These are phyloP conservation scores for Dryadula phaetusa DNA, from an alignment of 2,888 invertebrate genomes.

Conservation along the genomic window DNA sequence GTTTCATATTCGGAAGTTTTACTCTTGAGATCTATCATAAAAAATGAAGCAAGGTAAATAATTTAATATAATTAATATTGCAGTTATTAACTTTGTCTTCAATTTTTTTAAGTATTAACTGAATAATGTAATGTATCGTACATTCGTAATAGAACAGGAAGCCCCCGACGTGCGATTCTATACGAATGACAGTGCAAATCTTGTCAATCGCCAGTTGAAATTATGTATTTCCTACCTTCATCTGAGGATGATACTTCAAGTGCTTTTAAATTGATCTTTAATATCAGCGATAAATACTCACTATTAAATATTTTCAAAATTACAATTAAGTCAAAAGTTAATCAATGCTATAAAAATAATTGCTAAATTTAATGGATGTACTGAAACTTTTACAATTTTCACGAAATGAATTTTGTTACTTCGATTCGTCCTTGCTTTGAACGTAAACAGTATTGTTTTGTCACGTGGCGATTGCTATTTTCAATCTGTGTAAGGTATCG, in stretches of 20 bases:
- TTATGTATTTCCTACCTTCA: conserved; percentile 11
- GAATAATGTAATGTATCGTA: background rate
- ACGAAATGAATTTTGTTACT: conserved; percentile 55
- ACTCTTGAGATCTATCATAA: background rate
- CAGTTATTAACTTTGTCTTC: background rate
- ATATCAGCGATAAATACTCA: background rate
- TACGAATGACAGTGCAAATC: conserved; percentile 5
- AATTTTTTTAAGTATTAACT: background rate
- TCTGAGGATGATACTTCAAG: conserved; percentile 3
- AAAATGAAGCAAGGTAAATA: background rate
- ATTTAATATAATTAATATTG: background rate
- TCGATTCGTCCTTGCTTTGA: conserved; percentile 67
- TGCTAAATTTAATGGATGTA: conserved; percentile 49
- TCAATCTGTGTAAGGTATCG: conserved; percentile 65
- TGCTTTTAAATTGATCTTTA: background rate
- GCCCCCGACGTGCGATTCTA: conserved; percentile 6
- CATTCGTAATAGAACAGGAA: conserved; percentile 13
- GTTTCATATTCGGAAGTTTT: background rate
- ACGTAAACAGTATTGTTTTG: conserved; percentile 79
- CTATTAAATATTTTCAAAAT: background rate
- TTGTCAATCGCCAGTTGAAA: conserved; percentile 17
- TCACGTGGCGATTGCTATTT: conserved; percentile 75
- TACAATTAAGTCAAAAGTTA: background rate
- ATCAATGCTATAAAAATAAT: background rate
- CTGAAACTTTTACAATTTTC: conserved; percentile 55